Evolutionary conservation across 1,140 invertebrate species (phyloP).

Genomic region (Trichonephila clavipes): DNA sequence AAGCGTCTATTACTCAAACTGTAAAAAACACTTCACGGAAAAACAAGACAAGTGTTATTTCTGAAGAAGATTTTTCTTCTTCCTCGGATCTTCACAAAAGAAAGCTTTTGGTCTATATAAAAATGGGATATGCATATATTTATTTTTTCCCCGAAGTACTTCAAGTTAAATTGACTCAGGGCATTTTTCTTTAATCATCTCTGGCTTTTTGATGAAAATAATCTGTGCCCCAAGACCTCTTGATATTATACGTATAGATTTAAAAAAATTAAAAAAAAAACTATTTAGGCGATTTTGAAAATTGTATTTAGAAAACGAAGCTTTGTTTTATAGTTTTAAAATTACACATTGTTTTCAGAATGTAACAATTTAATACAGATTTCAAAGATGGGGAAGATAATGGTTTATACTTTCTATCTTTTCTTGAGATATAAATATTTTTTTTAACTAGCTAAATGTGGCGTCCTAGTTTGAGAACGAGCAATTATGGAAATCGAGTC

Average conservation of each 20-base stretch:
- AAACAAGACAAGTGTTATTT: constrained; percentile 66
- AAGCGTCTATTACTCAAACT: constrained; percentile 52
- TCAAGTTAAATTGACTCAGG: constrained; percentile 55
- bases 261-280: neutral
- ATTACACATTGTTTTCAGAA: neutral
- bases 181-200: neutral
- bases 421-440: too few relatives aligned
- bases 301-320: neutral
- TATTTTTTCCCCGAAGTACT: constrained; percentile 52
- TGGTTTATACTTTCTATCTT: neutral
- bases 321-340: neutral
- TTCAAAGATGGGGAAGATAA: neutral
- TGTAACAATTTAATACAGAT: neutral
- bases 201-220: neutral
- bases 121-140: constrained; percentile 31
- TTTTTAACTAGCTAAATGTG: neutral
- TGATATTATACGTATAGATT: neutral
- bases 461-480: neutral
- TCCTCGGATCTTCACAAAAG: neutral
- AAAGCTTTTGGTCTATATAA: constrained; percentile 46
- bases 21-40: constrained; percentile 54
- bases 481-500: too few relatives aligned
- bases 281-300: too few relatives aligned
- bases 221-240: neutral
- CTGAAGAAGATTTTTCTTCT: constrained; percentile 19